Percentiles rank a stretch among this genome's conserved stretches.
These are phyloP conservation scores for Heliconius sara DNA, from an alignment of 2,888 invertebrate species.

Conservation along the genomic window DNA sequence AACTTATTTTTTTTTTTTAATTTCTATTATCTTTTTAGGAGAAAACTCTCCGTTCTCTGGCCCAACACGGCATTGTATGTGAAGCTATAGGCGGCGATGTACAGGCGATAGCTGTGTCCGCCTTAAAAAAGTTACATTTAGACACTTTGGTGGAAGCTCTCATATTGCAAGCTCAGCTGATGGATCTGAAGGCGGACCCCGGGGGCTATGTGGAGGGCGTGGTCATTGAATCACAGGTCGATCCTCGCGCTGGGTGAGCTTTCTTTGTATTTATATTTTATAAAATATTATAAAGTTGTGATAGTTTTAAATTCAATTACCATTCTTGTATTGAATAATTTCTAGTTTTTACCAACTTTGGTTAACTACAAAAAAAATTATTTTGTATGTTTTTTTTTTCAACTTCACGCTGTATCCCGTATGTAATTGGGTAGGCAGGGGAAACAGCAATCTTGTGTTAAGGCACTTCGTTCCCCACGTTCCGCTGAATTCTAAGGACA, in stretches of 20 bases:
- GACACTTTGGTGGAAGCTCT: constrained; percentile 92
- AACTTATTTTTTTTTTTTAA: too few relatives aligned
- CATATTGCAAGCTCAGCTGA: constrained; percentile 91
- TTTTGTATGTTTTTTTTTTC: too few relatives aligned
- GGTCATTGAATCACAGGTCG: constrained; percentile 91
- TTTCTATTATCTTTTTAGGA: constrained; percentile 77
- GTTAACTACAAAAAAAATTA: too few relatives aligned
- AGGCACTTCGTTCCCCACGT: too few relatives aligned
- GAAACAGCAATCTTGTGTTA: background rate
- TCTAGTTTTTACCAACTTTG: too few relatives aligned
- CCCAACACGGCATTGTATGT: constrained; percentile 90
- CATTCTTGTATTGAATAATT: too few relatives aligned
- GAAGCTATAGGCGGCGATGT: constrained; percentile 96
- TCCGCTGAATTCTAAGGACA: too few relatives aligned
- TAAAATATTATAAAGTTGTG: too few relatives aligned
- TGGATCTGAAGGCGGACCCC: constrained; percentile 93
- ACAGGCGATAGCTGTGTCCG: constrained; percentile 96
- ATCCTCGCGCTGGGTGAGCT: constrained; percentile 63
- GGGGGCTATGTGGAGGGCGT: constrained; percentile 94
- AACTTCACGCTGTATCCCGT: too few relatives aligned
- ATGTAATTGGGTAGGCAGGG: background rate
- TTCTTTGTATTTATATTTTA: background rate
- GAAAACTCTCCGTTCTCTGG: constrained; percentile 88
- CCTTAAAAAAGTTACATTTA: constrained; percentile 92
- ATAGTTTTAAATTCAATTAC: too few relatives aligned